Conservation (phyloP, 2,113 vertebrate species). For the Erythrocebus patas region DNA sequence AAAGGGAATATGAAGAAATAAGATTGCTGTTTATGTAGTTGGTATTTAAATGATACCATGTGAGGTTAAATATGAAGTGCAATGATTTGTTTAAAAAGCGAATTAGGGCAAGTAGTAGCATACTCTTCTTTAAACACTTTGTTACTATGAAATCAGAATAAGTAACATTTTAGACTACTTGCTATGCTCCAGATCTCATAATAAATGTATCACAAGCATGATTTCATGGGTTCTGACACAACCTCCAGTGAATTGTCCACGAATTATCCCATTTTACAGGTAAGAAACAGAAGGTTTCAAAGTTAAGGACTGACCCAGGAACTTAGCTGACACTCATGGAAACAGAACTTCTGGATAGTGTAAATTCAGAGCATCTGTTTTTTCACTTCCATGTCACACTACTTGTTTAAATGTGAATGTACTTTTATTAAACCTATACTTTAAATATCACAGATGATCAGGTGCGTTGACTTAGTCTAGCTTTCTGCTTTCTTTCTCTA, state of each 20-base stretch:
- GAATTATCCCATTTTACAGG: neutral
- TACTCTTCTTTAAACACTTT: neutral
- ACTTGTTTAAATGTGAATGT: neutral
- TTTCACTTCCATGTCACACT: neutral
- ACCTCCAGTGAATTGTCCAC: neutral
- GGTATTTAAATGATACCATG: neutral
- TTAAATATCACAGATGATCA: neutral
- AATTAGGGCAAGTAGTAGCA: neutral
- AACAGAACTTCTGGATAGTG: neutral
- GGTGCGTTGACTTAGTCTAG: neutral
- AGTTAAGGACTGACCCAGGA: neutral
- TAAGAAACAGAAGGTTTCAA: neutral
- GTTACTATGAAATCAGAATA: neutral
- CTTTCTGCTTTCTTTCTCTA: neutral
- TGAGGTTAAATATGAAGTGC: neutral
- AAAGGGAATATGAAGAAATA: neutral
- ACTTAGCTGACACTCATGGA: neutral
- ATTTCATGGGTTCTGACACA: neutral
- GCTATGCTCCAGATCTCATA: neutral
- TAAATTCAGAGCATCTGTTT: neutral
- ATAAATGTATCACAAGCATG: neutral
- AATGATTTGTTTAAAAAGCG: neutral
- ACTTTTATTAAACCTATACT: neutral
- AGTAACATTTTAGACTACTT: neutral
- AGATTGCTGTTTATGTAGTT: neutral